Conservation (phyloP, 2,113 vertebrate species). For the Onychorhynchus coronatus region DNA sequence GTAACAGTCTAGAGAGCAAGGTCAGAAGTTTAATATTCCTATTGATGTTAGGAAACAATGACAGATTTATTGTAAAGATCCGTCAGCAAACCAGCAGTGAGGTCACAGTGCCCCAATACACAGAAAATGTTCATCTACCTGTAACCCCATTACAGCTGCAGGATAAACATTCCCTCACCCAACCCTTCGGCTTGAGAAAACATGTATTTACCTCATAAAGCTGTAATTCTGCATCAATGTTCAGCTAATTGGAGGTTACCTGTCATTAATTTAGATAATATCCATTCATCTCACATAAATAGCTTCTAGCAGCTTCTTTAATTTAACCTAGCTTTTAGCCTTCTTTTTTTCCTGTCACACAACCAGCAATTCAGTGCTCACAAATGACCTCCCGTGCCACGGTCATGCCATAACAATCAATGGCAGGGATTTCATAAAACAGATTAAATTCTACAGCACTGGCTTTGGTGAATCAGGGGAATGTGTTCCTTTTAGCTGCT, state of each 20-base stretch:
- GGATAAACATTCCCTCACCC: background rate
- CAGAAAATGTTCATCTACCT: background rate
- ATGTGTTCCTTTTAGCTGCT: background rate
- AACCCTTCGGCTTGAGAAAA: background rate
- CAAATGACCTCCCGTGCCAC: conserved; percentile 2
- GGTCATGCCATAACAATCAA: background rate
- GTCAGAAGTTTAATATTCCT: background rate
- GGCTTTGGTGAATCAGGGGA: background rate
- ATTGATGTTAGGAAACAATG: background rate
- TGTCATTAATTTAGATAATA: conserved; percentile 54
- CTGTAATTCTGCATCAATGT: background rate
- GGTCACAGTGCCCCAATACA: background rate
- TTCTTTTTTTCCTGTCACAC: background rate
- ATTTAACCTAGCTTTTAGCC: conserved; percentile 42
- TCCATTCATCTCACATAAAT: background rate
- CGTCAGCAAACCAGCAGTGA: background rate
- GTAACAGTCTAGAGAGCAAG: background rate
- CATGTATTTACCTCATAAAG: conserved; percentile 34
- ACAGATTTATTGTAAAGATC: background rate
- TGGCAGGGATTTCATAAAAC: background rate
- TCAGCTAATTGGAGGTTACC: conserved; percentile 50
- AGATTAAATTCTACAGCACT: background rate
- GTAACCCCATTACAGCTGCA: background rate
- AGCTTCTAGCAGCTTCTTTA: conserved; percentile 49
- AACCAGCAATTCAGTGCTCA: conserved; percentile 47